Evolutionary conservation across 2,113 vertebrate species (phyloP).

Genomic region (Lasiurus borealis): DNA sequence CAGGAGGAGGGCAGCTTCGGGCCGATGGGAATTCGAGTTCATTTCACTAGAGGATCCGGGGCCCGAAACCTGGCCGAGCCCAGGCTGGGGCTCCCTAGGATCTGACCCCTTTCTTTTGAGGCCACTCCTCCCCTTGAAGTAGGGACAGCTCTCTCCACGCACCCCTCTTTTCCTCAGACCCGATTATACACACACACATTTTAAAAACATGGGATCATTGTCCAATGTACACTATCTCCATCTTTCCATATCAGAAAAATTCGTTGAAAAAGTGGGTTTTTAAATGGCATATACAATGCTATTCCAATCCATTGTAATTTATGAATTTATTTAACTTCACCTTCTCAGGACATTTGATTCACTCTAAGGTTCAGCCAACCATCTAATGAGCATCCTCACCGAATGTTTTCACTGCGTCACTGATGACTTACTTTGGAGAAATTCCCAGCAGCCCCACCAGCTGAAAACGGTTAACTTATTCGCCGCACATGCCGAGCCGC

Average conservation of each 20-base stretch:
- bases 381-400: background rate
- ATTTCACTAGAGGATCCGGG: background rate
- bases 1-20: background rate
- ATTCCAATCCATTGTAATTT: background rate
- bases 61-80: too few relatives aligned
- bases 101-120: background rate
- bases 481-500: background rate
- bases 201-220: background rate
- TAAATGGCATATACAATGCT: background rate
- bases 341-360: too few relatives aligned
- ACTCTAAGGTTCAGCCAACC: background rate
- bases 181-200: background rate
- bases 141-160: background rate
- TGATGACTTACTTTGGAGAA: conserved; percentile 6
- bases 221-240: background rate
- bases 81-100: background rate
- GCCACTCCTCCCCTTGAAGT: background rate
- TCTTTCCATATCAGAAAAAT: background rate
- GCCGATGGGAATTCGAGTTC: background rate
- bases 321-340: background rate
- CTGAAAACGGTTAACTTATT: background rate
- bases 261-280: background rate
- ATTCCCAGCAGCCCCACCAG: background rate
- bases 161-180: too few relatives aligned
- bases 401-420: background rate